phyloP scores from a whole-genome alignment of 2,888 invertebrate species.

The Nasonia oneida region DNA sequence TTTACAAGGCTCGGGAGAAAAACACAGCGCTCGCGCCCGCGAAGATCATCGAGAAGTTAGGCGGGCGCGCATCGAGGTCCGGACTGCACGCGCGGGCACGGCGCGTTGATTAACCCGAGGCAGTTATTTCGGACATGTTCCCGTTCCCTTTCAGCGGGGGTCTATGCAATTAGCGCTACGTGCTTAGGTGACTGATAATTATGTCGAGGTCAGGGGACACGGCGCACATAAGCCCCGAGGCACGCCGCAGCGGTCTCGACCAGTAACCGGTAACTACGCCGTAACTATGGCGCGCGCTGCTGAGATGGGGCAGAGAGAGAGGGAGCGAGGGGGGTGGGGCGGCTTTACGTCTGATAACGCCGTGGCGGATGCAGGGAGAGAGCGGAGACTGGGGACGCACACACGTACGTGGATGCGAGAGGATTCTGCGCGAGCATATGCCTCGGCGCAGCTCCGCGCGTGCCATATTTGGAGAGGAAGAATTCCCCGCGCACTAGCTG shows the following conservation, averaged over 20 bases:
- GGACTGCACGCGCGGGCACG: neutral
- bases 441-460: neutral
- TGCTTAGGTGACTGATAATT: conserved; percentile 64
- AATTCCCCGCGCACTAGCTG: neutral
- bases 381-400: neutral
- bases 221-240: conserved; percentile 50
- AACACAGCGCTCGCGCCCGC: neutral
- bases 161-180: conserved; percentile 63
- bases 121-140: conserved; percentile 63
- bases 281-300: conserved; percentile 34
- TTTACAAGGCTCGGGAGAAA: conserved; percentile 39
- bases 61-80: neutral
- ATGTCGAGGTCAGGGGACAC: conserved; percentile 62
- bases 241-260: conserved; percentile 15
- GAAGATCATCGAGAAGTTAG: neutral
- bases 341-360: conserved; percentile 33
- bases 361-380: neutral
- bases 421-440: neutral
- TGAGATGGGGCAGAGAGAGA: neutral
- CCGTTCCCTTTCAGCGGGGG: conserved; percentile 54
- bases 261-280: conserved; percentile 52
- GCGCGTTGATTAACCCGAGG: conserved; percentile 60
- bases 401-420: neutral
- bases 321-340: neutral
- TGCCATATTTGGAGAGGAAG: neutral